Base-by-base conservation (phyloP, 2,888 invertebrate species). In the Macaria liturata region DNA sequence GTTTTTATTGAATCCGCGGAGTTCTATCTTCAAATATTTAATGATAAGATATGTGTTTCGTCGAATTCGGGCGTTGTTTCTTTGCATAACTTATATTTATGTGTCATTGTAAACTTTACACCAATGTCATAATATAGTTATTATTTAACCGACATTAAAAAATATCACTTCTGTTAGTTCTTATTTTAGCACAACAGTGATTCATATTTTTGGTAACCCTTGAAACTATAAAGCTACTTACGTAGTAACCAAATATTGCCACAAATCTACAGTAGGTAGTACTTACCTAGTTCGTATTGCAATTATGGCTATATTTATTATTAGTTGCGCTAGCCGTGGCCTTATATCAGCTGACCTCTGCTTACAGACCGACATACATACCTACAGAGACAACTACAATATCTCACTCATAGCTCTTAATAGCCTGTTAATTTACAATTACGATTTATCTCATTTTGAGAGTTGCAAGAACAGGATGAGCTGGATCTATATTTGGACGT, bases 311-410 rank as follows among this genome's bases (percentile, higher is more conserved):
- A 42, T 46, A 30, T 48, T 64, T 69, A 42, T 4, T 64, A 58
- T 68, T 66, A 72, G 68, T 70, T 65, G 66, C 69, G 69, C 66
- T 64, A 69, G 57, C 46, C 53, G 37, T 69, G 69, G 71, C 74
- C 75, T 75, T 72, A 67, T 57, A 57, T 55, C 57, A 66, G 42
- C 51, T 75, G 78, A 73, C 77, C 78, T 77, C 69, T 67, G 54
- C 56, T 54, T 57, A 62, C 56, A 50, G 54, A 65, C 56, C 68
- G 61, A 63, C 67, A 55, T 53, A 42, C 50, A 42, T 49, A 50
- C 42, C 32, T 42, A 9, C 39, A 70, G 68, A 68, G 70, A 75
- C 50, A 44, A 9, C 71, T 49, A 46, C 43, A 46, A 49, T 49
- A 32, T 51, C 49, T 47, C 49, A 44, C 42, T 62, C 42, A 42